These are phyloP conservation scores for Alloscopus bannaensis DNA, from an alignment of 2,888 invertebrate genomes.

Conservation along the genomic window DNA sequence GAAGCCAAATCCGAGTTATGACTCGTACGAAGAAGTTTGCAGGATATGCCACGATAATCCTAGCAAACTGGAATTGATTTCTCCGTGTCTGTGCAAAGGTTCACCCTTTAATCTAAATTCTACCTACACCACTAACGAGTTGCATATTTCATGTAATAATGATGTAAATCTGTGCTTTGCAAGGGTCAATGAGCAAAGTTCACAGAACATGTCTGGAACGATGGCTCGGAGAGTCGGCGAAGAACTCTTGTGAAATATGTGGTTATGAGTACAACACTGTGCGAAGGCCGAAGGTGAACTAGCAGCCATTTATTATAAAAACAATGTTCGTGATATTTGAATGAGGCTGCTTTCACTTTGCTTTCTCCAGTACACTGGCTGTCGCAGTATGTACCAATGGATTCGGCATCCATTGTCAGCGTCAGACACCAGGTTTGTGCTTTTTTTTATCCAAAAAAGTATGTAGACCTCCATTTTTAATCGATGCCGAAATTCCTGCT, in stretches of 20 bases:
- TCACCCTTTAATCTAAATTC: neutral
- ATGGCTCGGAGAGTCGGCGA: slow-evolving; percentile 72
- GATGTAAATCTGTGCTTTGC: neutral
- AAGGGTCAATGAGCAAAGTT: slow-evolving; percentile 73
- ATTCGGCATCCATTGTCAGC: slow-evolving; percentile 67
- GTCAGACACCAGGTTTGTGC: slow-evolving; percentile 64
- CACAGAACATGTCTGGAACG: slow-evolving; percentile 71
- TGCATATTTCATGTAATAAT: neutral
- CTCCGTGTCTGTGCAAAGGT: slow-evolving; percentile 73
- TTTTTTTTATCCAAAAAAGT: slow-evolving; percentile 20
- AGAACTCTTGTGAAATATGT: slow-evolving; percentile 69
- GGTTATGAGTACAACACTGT: slow-evolving; percentile 66
- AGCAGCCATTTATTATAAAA: neutral
- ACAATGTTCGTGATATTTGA: neutral
- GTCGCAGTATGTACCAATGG: slow-evolving; percentile 66
- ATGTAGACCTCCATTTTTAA: neutral
- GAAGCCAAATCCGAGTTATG: slow-evolving; percentile 49
- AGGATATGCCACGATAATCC: slow-evolving; percentile 73
- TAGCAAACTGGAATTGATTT: slow-evolving; percentile 66
- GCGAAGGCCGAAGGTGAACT: slow-evolving; percentile 68
- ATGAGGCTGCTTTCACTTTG: neutral
- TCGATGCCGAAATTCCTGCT: neutral
- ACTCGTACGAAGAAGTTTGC: slow-evolving; percentile 66
- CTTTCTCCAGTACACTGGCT: slow-evolving; percentile 65
- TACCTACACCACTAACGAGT: neutral